Evolutionary conservation across 2,797 vertebrate species (phyloP).

Genomic region (Phoeniculus purpureus): DNA sequence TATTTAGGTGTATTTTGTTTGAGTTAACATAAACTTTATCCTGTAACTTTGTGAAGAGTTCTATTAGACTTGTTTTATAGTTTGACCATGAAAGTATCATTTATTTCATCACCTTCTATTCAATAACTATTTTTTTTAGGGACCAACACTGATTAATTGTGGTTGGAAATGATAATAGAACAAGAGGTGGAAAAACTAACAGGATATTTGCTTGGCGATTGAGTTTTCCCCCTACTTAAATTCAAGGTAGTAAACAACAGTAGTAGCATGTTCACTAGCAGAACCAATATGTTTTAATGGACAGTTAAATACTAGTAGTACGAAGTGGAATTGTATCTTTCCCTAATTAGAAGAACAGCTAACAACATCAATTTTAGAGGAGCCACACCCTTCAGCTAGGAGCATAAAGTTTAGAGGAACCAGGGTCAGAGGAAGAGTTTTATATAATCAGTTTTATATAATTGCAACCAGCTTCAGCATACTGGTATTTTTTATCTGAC

Average conservation of each 20-base stretch:
- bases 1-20: background rate
- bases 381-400: background rate
- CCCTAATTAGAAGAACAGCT: slow-evolving; percentile 34
- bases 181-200: background rate
- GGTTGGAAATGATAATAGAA: slow-evolving; percentile 37
- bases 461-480: background rate
- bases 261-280: slow-evolving; percentile 43
- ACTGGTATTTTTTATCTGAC: background rate
- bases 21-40: background rate
- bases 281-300: slow-evolving; percentile 37
- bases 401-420: background rate
- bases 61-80: background rate
- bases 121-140: background rate
- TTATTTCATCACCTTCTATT: background rate
- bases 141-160: slow-evolving; percentile 27
- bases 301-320: slow-evolving; percentile 39
- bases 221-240: background rate
- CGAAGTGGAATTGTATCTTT: background rate
- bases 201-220: background rate
- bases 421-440: background rate
- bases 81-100: background rate
- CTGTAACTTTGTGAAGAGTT: background rate
- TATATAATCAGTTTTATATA: background rate
- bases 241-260: background rate
- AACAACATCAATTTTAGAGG: background rate